Base-by-base conservation (phyloP, 2,888 invertebrate genomes). In the Pandemis cinnamomeana region DNA sequence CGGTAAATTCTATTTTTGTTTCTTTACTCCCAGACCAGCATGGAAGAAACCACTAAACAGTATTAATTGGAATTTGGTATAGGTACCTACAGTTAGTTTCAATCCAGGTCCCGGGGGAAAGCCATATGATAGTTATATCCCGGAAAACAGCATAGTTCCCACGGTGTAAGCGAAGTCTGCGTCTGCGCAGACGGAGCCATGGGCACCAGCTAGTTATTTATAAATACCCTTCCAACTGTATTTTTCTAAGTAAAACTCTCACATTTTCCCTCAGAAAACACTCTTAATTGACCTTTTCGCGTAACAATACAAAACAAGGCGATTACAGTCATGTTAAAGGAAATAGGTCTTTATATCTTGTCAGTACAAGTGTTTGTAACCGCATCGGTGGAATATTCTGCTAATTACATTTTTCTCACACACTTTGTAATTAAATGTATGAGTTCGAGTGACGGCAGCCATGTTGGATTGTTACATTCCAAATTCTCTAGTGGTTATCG, bases 341-440 rank as follows among this genome's bases (percentile, higher is more conserved):
- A 61, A 60, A 70, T 42, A 13, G 48, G 1, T n/a, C 27, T 42
- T 60, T 64, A 60, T 11, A 0, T 44, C 27, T 44, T n/a, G 15
- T n/a, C 36, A 42, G 60, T 51, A 73, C 60, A 13, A 62, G 7
- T 41, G 46, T 46, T 46, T 42, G 20, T n/a, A 42, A 27, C 44
- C n/a, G 63, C 64, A 70, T 36, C 53, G 10, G 53, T 42, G 13
- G 44, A n/a, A 13, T 27, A 13, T 41, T 27, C 10, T 8, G 27
- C 51, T 69, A 73, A 73, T 73, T 73, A 73, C 58, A 66, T 15
- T 69, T 73, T 66, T 73, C 73, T 73, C 73, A 73, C 73, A 73
- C 72, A 60, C 67, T 73, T 27, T 53, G 60, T 64, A 70, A 73
- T 73, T 70, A 73, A 36, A 53, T 67, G 53, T 64, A 60, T 73